Conservation (phyloP, 2,797 vertebrate genomes). For the Paguma larvata region DNA sequence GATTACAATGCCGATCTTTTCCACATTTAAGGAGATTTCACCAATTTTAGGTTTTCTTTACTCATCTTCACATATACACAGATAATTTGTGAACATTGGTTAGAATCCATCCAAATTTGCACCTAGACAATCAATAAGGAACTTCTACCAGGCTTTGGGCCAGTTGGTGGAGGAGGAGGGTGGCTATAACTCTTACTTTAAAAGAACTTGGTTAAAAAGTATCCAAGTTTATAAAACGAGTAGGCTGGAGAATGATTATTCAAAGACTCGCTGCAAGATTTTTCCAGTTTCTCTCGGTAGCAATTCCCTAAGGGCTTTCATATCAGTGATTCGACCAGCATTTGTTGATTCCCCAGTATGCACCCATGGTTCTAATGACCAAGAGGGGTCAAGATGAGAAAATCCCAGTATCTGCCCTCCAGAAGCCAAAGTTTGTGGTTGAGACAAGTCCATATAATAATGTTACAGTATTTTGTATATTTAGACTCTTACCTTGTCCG, state of each 20-base stretch:
- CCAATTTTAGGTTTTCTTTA: constrained; percentile 26
- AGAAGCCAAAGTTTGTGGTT: neutral
- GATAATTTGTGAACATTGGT: neutral
- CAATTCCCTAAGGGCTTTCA: neutral
- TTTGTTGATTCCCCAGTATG: neutral
- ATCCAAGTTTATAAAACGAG: neutral
- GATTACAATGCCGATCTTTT: neutral
- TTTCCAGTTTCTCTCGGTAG: constrained; percentile 6
- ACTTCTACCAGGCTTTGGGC: neutral
- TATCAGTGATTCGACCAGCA: neutral
- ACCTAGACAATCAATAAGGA: constrained; percentile 5
- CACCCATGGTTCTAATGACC: neutral
- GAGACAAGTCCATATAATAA: neutral
- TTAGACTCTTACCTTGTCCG: neutral
- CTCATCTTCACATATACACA: neutral
- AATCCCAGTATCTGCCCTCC: neutral
- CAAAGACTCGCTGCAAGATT: neutral
- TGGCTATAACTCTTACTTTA: neutral
- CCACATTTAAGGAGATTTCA: constrained; percentile 48
- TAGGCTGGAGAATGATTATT: neutral
- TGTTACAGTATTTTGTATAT: neutral
- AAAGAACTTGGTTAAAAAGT: neutral
- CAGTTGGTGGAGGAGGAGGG: neutral
- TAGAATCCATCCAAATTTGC: neutral
- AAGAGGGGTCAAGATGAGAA: neutral